Evolutionary conservation across 2,797 vertebrate species (phyloP).

Genomic region (Columba guinea): DNA sequence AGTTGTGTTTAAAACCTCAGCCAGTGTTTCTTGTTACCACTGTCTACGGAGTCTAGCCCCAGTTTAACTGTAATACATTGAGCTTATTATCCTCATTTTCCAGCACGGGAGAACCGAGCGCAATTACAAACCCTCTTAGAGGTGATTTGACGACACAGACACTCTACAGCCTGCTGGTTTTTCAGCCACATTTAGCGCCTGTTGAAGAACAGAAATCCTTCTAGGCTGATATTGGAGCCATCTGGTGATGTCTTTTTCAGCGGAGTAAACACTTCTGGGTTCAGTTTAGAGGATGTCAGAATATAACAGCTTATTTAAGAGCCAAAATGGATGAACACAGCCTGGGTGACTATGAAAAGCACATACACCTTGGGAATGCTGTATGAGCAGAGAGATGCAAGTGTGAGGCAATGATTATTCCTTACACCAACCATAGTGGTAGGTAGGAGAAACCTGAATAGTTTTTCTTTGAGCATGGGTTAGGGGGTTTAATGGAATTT

Average conservation of each 20-base stretch:
- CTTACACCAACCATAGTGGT: not conserved
- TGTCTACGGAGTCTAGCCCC: not conserved
- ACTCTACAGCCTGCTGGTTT: slow-evolving; percentile 40
- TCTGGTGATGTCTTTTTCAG: slow-evolving; percentile 61
- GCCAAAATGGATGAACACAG: not conserved
- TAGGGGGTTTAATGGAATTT: not conserved
- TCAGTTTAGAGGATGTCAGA: slow-evolving; percentile 35
- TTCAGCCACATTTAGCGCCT: slow-evolving; percentile 25
- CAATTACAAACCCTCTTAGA: slow-evolving; percentile 51
- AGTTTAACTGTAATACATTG: slow-evolving; percentile 2
- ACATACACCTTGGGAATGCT: not conserved
- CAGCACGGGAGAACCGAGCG: slow-evolving; percentile 18
- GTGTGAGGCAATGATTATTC: not conserved
- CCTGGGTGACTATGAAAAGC: not conserved
- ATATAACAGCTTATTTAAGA: slow-evolving; percentile 27
- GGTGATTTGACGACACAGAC: slow-evolving; percentile 51
- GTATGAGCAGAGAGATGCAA: not conserved
- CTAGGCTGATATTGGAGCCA: slow-evolving; percentile 51
- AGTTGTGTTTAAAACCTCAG: not conserved
- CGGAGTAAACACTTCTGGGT: slow-evolving; percentile 35
- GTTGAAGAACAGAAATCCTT: slow-evolving; percentile 54
- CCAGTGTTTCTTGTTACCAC: not conserved
- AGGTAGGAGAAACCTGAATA: not conserved
- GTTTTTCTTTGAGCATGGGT: not conserved
- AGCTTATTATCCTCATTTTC: slow-evolving; percentile 42